These are phyloP conservation scores for Drosophila serrata DNA, from an alignment of 1,140 invertebrate species.

Conservation along the genomic window DNA sequence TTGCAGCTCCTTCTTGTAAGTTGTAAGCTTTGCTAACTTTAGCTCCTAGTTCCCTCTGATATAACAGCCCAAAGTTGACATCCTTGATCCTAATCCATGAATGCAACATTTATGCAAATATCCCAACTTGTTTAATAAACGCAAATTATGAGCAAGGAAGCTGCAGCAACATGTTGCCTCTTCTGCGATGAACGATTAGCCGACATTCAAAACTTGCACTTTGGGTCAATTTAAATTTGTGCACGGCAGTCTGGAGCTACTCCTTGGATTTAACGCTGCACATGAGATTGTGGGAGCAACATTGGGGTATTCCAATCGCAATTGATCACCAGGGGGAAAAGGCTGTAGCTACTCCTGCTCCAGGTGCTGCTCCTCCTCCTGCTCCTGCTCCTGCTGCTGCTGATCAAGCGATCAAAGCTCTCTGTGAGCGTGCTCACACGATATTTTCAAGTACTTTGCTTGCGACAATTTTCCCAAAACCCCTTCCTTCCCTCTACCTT, in stretches of 20 bases:
- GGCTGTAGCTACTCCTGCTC: slow-evolving; percentile 37
- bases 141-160: slow-evolving; percentile 74
- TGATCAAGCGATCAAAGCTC: slow-evolving; percentile 63
- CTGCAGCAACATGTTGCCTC: slow-evolving; percentile 14
- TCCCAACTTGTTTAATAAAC: slow-evolving; percentile 76
- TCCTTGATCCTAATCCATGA: slow-evolving; percentile 55
- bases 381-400: slow-evolving; percentile 32
- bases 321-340: slow-evolving; percentile 59
- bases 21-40: background rate
- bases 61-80: slow-evolving; percentile 5
- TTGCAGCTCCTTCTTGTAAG: slow-evolving; percentile 13
- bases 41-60: background rate
- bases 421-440: slow-evolving; percentile 82
- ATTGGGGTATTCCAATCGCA: slow-evolving; percentile 59
- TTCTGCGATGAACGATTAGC: slow-evolving; percentile 72
- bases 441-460: slow-evolving; percentile 80
- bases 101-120: slow-evolving; percentile 78
- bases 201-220: slow-evolving; percentile 81
- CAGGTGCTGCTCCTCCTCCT: slow-evolving; percentile 36
- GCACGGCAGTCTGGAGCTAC: slow-evolving; percentile 56
- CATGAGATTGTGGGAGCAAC: slow-evolving; percentile 77
- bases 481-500: slow-evolving; percentile 23
- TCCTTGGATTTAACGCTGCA: slow-evolving; percentile 40
- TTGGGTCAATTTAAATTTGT: slow-evolving; percentile 83
- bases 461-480: slow-evolving; percentile 74